Percentiles rank a stretch among this genome's conserved stretches.
Evolutionary conservation across 2,888 invertebrate genomes (phyloP).

Genomic region (Thera obeliscata): DNA sequence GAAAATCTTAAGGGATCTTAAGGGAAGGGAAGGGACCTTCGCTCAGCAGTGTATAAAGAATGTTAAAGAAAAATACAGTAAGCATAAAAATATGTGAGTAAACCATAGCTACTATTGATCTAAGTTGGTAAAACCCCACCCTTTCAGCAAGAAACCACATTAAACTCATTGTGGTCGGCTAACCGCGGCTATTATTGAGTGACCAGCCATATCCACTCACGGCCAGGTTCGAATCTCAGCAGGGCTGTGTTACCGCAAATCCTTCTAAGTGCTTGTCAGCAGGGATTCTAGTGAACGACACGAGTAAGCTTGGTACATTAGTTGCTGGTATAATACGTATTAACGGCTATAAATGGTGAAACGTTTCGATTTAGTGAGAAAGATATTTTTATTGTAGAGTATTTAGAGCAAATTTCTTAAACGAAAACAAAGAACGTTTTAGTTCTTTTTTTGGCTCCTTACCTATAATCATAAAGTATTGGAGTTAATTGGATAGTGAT

Average conservation of each 20-base stretch:
- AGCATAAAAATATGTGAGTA: background rate
- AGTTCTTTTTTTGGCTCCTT: too few species aligned
- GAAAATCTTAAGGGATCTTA: too few species aligned
- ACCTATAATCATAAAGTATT: too few species aligned
- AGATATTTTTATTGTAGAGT: background rate
- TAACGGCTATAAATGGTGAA: slow-evolving; percentile 19
- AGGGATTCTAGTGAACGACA: slow-evolving; percentile 44
- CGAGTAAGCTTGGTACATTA: slow-evolving; percentile 33
- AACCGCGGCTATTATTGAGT: slow-evolving; percentile 24
- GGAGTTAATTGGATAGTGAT: too few species aligned
- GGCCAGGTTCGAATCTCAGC: slow-evolving; percentile 43
- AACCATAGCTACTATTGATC: background rate
- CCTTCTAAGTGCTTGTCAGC: slow-evolving; percentile 60
- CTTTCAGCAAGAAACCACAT: slow-evolving; percentile 16
- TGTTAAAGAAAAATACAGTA: too few species aligned
- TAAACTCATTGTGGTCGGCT: slow-evolving; percentile 11
- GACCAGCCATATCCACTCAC: slow-evolving; percentile 43
- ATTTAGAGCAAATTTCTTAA: too few species aligned
- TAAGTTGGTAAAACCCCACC: background rate
- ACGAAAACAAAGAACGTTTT: too few species aligned
- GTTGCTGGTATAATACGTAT: slow-evolving; percentile 24
- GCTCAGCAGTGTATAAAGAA: too few species aligned
- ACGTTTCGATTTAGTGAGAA: slow-evolving; percentile 4
- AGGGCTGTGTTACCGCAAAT: slow-evolving; percentile 54
- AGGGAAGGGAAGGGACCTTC: too few species aligned